phyloP scores from a whole-genome alignment of 2,113 vertebrate genomes.

The Falcunculus frontatus region DNA sequence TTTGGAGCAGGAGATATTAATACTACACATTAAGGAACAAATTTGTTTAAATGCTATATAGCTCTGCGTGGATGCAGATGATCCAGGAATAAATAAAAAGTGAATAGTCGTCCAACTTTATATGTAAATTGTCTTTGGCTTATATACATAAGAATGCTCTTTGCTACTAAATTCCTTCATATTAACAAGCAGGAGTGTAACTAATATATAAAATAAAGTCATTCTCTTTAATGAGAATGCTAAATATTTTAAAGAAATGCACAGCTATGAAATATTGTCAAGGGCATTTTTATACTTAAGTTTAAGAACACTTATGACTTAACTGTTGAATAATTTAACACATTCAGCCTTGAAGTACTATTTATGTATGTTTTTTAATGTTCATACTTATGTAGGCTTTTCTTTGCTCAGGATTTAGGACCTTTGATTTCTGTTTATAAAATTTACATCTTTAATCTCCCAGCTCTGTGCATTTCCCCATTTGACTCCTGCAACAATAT shows the following conservation, averaged over 20 bases:
- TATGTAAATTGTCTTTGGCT: conserved; percentile 79
- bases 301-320: conserved; percentile 84
- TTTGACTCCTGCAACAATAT: conserved; percentile 64
- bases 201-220: conserved; percentile 86
- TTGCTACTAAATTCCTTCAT: conserved; percentile 76
- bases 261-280: conserved; percentile 83
- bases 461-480: conserved; percentile 66
- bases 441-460: conserved; percentile 85
- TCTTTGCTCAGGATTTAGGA: conserved; percentile 80
- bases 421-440: conserved; percentile 83
- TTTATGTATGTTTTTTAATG: conserved; percentile 84
- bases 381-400: conserved; percentile 80
- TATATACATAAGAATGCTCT: conserved; percentile 80
- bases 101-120: conserved; percentile 75
- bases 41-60: conserved; percentile 79
- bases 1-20: conserved; percentile 78
- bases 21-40: conserved; percentile 77
- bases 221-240: conserved; percentile 87
- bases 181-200: conserved; percentile 80
- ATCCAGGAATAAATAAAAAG: conserved; percentile 76
- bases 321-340: conserved; percentile 84
- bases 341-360: conserved; percentile 81
- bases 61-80: conserved; percentile 69
- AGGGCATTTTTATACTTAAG: conserved; percentile 87
- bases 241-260: conserved; percentile 87